These are phyloP conservation scores for Urocolius indicus DNA, from an alignment of 2,113 vertebrate genomes.

Conservation along the genomic window DNA sequence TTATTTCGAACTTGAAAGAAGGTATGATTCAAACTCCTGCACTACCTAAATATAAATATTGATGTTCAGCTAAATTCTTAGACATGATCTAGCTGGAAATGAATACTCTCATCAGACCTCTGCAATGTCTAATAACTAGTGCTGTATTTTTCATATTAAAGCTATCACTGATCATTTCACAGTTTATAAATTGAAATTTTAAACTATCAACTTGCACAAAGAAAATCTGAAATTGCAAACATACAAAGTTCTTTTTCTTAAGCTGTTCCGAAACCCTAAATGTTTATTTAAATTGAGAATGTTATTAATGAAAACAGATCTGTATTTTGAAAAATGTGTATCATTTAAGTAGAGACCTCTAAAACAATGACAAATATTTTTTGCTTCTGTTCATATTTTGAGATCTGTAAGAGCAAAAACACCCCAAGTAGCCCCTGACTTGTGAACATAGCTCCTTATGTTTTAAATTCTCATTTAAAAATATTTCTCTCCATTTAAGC, in stretches of 20 bases:
- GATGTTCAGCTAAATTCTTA: conserved; percentile 73
- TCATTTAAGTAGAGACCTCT: not conserved
- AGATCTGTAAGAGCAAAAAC: not conserved
- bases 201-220: conserved; percentile 27
- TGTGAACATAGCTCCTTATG: not conserved
- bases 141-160: conserved; percentile 41
- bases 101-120: conserved; percentile 30
- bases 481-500: not conserved
- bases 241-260: not conserved
- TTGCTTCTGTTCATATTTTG: conserved; percentile 4
- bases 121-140: conserved; percentile 42
- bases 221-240: conserved; percentile 37
- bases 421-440: not conserved
- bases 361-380: conserved; percentile 12
- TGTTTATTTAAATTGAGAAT: conserved; percentile 32
- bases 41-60: conserved; percentile 74
- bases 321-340: not conserved
- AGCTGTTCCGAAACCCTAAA: not conserved
- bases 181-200: conserved; percentile 55
- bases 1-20: conserved; percentile 66
- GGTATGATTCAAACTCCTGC: conserved; percentile 63
- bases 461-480: not conserved
- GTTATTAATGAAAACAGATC: conserved; percentile 55
- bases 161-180: conserved; percentile 43
- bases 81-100: conserved; percentile 67